Evolutionary conservation across 1,140 invertebrate species (phyloP), one percentile per base, ranked within the genome.

Genomic region (Anadara kagoshimensis): DNA sequence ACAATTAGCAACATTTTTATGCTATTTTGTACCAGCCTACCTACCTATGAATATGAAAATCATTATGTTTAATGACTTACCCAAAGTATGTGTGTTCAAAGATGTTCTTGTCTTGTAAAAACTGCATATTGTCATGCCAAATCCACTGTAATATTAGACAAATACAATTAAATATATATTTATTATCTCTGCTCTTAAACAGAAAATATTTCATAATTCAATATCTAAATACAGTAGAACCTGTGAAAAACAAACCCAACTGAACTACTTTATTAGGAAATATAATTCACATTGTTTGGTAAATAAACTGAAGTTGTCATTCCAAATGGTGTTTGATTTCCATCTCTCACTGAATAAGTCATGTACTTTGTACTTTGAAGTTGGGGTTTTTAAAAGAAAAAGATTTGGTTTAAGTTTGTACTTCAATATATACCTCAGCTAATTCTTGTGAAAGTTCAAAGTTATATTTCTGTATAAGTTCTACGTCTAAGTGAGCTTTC

Each of bases 41-140:
- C n/a, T n/a, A n/a, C n/a, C n/a, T 20, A 1, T 51, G 1, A 20
- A 20, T 8, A 51, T 51, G 1, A 51, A 16, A 1, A 20, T 22
- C 16, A 51, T 18, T 51, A 36, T 18, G 2, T 3, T 36, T 36
- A 36, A 36, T 36, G 24, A 91, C 93, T 92, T 87, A 95, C 94
- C 94, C 94, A 88, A 96, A 98, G 85, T 98, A 98, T 0, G 95
- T 95, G 85, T 97, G 96, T 81, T 98, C 96, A 84, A 98, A 97
- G 79, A 98, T 96, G 88, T 97, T 97, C 87, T 96, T 96, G 88
- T 98, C 96, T 83, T 96, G 94, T 53, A 98, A 91, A 85, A 98
- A 98, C 83, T 96, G 94, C 92, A 95, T 96, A 84, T 98, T 98
- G 87, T 98, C 97, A 80, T 96, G 93, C 96, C 96, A 98, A 69